Conservation (phyloP, 2,113 vertebrate species). For the Poicephalus meyeri region DNA sequence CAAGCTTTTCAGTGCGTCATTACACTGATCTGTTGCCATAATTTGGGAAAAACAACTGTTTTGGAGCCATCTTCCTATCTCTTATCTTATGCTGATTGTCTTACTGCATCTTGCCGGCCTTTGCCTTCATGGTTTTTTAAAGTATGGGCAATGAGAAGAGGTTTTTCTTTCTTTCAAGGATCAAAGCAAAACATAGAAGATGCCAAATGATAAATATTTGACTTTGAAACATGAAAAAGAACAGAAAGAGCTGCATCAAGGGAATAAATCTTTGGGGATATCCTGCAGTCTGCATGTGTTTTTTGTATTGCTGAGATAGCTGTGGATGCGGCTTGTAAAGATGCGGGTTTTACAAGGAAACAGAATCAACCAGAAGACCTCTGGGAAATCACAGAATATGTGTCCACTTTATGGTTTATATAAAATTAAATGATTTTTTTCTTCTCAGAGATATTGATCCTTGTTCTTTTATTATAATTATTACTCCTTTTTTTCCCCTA, state of each 20-base stretch:
- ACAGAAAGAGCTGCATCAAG: not conserved
- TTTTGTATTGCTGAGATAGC: not conserved
- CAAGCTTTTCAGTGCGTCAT: not conserved
- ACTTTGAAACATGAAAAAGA: slow-evolving; percentile 34
- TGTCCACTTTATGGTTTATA: slow-evolving; percentile 67
- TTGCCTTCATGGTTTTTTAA: not conserved
- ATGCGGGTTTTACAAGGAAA: slow-evolving; percentile 34
- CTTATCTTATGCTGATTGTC: not conserved
- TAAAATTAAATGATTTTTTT: slow-evolving; percentile 63
- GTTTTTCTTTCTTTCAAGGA: not conserved
- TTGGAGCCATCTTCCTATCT: not conserved
- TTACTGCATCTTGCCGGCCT: not conserved
- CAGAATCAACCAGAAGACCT: slow-evolving; percentile 24
- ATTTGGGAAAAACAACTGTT: not conserved
- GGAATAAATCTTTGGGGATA: not conserved
- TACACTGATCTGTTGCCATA: not conserved
- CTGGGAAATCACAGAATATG: slow-evolving; percentile 72
- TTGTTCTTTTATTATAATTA: slow-evolving; percentile 33
- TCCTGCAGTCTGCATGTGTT: not conserved
- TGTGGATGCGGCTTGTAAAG: slow-evolving; percentile 6
- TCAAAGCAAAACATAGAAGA: not conserved
- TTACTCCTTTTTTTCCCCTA: not conserved
- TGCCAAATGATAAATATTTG: slow-evolving; percentile 38
- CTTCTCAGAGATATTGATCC: slow-evolving; percentile 59
- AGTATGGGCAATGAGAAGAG: not conserved